These are phyloP conservation scores for Sphenopsis melanotis DNA, from an alignment of 2,797 vertebrate genomes.

Conservation along the genomic window DNA sequence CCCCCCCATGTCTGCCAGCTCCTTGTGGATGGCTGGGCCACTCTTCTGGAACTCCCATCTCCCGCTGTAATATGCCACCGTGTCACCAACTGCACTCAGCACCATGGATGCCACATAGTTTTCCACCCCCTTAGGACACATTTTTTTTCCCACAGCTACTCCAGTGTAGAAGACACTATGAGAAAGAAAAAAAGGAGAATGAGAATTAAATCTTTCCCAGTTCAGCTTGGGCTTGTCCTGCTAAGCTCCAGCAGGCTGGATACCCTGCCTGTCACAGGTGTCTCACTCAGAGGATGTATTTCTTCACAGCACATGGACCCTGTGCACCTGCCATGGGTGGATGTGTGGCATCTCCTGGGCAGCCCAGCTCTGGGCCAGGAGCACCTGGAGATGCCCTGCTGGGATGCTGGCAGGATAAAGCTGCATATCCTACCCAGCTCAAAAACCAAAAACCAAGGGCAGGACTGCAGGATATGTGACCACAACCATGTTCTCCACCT, in stretches of 20 bases:
- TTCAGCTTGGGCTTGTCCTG: background rate
- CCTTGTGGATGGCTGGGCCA: conserved; percentile 73
- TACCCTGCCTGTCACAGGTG: fast-evolving
- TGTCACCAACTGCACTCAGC: conserved; percentile 76
- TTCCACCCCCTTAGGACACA: conserved; percentile 42
- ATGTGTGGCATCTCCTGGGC: background rate
- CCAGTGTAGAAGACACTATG: background rate
- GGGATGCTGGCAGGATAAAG: fast-evolving
- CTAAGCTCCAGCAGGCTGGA: background rate
- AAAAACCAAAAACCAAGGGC: no score
- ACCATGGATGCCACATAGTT: conserved; percentile 79
- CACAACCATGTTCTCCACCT: fast-evolving
- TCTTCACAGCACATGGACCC: background rate
- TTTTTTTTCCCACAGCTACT: background rate
- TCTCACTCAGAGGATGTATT: background rate
- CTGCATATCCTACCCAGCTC: fast-evolving
- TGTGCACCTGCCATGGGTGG: fast-evolving
- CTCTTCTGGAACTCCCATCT: conserved; percentile 74
- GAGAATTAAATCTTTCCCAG: background rate
- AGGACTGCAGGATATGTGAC: no score
- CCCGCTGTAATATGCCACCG: conserved; percentile 70
- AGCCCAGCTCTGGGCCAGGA: background rate
- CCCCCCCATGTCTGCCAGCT: conserved; percentile 73
- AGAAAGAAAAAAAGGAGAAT: background rate
- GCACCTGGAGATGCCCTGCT: background rate